phyloP scores from a whole-genome alignment of 2,888 invertebrate species.

The Papilio demoleus region DNA sequence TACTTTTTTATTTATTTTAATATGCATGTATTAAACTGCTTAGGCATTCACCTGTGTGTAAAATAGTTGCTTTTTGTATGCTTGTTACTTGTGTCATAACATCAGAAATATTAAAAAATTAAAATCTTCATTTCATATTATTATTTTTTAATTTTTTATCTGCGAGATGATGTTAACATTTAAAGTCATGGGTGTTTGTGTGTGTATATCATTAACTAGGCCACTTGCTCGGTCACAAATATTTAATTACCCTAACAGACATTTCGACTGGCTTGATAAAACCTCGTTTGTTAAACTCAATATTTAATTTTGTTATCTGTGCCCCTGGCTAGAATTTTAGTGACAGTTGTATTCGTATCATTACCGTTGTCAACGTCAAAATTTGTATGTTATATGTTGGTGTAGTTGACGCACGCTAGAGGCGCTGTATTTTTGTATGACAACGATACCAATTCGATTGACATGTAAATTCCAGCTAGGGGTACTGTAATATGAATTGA shows the following conservation, averaged over 20 bases:
- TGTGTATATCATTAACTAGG: conserved; percentile 1
- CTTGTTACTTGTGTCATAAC: neutral
- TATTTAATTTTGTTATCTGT: conserved; percentile 12
- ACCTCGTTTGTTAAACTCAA: neutral
- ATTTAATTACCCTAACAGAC: conserved; percentile 21
- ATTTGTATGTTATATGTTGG: too few relatives aligned
- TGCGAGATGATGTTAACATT: neutral
- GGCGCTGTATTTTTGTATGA: too few relatives aligned
- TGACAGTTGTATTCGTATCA: too few relatives aligned
- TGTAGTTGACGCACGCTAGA: too few relatives aligned
- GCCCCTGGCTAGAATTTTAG: too few relatives aligned
- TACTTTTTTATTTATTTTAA: conserved; percentile 34
- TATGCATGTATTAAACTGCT: conserved; percentile 19
- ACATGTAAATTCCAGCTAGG: too few relatives aligned
- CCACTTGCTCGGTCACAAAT: conserved; percentile 5
- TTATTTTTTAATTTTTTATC: neutral
- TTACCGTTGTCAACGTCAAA: too few relatives aligned
- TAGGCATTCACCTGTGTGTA: conserved; percentile 3
- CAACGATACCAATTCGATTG: too few relatives aligned
- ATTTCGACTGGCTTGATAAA: conserved; percentile 20
- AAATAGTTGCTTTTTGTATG: conserved; percentile 9
- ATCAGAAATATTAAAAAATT: too few relatives aligned
- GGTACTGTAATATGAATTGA: conserved; percentile 17
- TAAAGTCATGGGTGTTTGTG: neutral
- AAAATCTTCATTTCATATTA: too few relatives aligned